These are phyloP conservation scores for Timandra comae DNA, from an alignment of 2,888 invertebrate genomes.

Conservation along the genomic window DNA sequence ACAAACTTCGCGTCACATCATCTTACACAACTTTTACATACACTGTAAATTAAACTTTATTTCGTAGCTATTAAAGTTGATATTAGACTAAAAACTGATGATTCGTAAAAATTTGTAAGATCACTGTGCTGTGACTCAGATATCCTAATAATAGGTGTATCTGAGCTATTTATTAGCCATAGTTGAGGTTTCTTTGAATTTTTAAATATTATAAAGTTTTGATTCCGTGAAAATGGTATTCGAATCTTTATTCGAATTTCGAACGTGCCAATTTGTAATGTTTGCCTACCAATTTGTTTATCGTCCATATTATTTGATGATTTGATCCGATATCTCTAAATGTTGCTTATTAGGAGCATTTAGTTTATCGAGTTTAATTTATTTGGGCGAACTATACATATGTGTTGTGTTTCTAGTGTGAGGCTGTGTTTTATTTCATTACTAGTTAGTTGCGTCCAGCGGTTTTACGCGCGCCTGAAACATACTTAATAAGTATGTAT, in stretches of 20 bases:
- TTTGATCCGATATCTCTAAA: neutral
- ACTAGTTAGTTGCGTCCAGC: neutral
- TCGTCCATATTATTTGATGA: conserved; percentile 6
- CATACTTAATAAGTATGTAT: neutral
- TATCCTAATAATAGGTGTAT: conserved; percentile 52
- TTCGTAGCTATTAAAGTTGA: no score
- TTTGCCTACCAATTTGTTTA: conserved; percentile 23
- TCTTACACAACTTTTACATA: no score
- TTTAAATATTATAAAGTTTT: conserved; percentile 33
- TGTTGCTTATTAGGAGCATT: neutral
- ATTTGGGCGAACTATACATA: neutral
- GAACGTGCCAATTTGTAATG: conserved; percentile 32
- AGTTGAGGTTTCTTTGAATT: conserved; percentile 46
- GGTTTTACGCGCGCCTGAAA: no score
- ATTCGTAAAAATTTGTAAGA: conserved; percentile 14
- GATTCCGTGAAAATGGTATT: conserved; percentile 35
- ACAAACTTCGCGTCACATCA: no score
- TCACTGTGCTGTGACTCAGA: no score
- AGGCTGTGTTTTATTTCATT: neutral
- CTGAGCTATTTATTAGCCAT: conserved; percentile 46
- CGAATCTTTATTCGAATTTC: no score
- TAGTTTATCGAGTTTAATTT: neutral
- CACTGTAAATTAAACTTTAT: neutral
- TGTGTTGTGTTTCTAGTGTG: no score
- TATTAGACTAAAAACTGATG: no score